phyloP scores from a whole-genome alignment of 1,140 invertebrate species.

The Eueides isabella region DNA sequence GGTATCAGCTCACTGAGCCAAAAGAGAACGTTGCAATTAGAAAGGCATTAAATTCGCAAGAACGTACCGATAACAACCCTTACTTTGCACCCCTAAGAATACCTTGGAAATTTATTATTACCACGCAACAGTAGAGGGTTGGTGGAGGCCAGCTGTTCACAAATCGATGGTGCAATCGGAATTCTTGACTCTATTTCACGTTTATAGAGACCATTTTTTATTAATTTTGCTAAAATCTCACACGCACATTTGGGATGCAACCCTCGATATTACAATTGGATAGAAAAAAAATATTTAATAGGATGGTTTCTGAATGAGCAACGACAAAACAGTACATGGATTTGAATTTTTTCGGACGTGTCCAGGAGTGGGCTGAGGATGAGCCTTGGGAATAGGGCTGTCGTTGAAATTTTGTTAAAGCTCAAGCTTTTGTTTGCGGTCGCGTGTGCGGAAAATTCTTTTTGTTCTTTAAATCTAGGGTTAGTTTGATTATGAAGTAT shows the following conservation, averaged over 20 bases:
- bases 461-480: not conserved
- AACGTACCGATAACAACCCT: slow-evolving; percentile 61
- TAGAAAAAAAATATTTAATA: slow-evolving; percentile 79
- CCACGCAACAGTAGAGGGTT: slow-evolving; percentile 67
- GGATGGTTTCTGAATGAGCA: slow-evolving; percentile 76
- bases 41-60: slow-evolving; percentile 51
- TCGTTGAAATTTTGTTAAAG: slow-evolving; percentile 41
- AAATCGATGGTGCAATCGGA: slow-evolving; percentile 32
- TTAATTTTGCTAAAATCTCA: slow-evolving; percentile 47
- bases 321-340: slow-evolving; percentile 50
- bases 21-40: slow-evolving; percentile 50
- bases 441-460: slow-evolving; percentile 32
- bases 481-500: no score
- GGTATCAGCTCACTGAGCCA: slow-evolving; percentile 39
- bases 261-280: slow-evolving; percentile 73
- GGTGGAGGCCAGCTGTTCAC: slow-evolving; percentile 65
- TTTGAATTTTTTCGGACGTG: slow-evolving; percentile 37
- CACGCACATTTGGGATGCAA: slow-evolving; percentile 72
- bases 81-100: slow-evolving; percentile 49
- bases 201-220: slow-evolving; percentile 41
- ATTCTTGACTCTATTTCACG: slow-evolving; percentile 35
- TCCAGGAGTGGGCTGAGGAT: slow-evolving; percentile 24
- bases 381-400: slow-evolving; percentile 40
- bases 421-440: slow-evolving; percentile 32
- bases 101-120: slow-evolving; percentile 77